Conservation (phyloP, 2,797 vertebrate species). For the Balearica regulorum region DNA sequence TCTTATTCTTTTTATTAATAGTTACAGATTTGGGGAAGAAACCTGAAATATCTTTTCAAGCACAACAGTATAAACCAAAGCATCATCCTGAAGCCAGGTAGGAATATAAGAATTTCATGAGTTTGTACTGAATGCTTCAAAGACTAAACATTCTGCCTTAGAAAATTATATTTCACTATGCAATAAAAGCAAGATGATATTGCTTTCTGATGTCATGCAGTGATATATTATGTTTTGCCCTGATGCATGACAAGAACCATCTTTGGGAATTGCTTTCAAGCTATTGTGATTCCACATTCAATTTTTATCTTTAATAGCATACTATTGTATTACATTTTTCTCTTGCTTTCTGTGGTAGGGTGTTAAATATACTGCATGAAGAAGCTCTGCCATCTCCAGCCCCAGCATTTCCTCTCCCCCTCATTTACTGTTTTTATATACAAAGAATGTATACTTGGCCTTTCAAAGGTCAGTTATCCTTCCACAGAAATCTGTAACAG, state of each 20-base stretch:
- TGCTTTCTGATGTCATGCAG: background rate
- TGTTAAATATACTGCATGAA: background rate
- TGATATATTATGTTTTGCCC: background rate
- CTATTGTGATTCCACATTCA: background rate
- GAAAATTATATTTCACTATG: background rate
- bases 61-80: background rate
- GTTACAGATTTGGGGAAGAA: background rate
- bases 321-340: background rate
- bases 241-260: background rate
- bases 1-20: background rate
- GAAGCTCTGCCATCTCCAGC: background rate
- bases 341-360: background rate
- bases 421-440: background rate
- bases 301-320: conserved; percentile 3
- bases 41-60: background rate
- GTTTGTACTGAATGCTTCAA: background rate
- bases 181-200: background rate
- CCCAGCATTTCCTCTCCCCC: background rate
- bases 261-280: background rate
- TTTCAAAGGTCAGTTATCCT: background rate
- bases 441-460: background rate
- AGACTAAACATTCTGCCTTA: background rate
- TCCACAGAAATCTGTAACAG: background rate
- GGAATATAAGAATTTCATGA: background rate
- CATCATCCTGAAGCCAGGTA: conserved; percentile 58